A percentile compares a stretch with the other conserved stretches of the same genome.
Conservation (phyloP, 2,888 invertebrate species). For the Plebejus melissa region DNA sequence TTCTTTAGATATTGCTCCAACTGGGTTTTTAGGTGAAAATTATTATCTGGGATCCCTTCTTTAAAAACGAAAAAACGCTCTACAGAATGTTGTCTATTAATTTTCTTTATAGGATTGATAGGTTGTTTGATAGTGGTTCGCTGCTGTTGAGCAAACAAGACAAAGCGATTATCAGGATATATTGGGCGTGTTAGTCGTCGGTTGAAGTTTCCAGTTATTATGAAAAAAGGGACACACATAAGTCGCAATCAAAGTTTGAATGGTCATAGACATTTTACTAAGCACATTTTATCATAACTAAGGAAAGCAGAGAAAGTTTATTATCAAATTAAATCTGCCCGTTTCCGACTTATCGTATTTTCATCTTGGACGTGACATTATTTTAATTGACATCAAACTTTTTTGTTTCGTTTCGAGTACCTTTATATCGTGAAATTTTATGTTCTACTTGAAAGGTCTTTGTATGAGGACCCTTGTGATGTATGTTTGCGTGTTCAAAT, state of each 20-base stretch:
- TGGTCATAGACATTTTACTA: neutral
- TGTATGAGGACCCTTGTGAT: neutral
- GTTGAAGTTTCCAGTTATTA: too few relatives aligned
- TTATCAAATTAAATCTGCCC: neutral
- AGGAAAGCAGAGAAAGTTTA: neutral
- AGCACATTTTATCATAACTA: neutral
- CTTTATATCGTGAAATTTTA: neutral
- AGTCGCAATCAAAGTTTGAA: neutral
- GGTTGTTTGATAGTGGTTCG: neutral
- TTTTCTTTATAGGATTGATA: too few relatives aligned
- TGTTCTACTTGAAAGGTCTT: neutral
- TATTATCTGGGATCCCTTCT: conserved; percentile 31
- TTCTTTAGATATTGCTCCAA: conserved; percentile 47
- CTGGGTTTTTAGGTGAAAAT: conserved; percentile 40
- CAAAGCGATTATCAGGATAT: too few relatives aligned
- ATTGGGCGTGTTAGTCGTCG: too few relatives aligned
- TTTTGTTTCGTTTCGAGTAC: neutral
- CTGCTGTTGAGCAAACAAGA: neutral
- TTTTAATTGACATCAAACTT: neutral
- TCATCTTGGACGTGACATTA: neutral
- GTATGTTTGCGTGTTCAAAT: neutral
- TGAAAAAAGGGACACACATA: too few relatives aligned
- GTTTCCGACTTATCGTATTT: neutral
- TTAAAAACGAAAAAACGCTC: neutral
- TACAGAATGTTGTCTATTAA: neutral